A percentile compares a stretch with the other conserved stretches of the same genome.
phyloP scores from a whole-genome alignment of 2,888 invertebrate species.

The Conomelus anceps region DNA sequence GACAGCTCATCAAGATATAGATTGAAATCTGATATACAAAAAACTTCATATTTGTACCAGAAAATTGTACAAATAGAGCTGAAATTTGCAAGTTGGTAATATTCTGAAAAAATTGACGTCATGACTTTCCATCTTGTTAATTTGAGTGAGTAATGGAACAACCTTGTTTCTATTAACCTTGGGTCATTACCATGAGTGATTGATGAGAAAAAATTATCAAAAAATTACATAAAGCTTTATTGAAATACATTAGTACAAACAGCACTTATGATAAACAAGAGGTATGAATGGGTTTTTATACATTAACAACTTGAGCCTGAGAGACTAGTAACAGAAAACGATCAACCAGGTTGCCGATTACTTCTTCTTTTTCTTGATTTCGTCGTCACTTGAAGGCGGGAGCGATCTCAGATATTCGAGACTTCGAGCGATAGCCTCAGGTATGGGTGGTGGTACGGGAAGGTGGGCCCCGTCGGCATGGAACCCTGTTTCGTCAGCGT shows the following conservation, averaged over 20 bases:
- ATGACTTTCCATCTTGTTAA: too few species aligned
- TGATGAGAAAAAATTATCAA: background rate
- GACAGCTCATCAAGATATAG: too few species aligned
- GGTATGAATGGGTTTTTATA: background rate
- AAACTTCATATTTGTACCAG: too few species aligned
- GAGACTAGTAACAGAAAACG: background rate
- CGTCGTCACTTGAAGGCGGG: constrained; percentile 45
- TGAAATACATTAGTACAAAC: background rate
- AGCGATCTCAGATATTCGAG: constrained; percentile 48
- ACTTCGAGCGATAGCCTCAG: constrained; percentile 41
- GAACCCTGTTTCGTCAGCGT: constrained; percentile 64
- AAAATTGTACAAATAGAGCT: too few species aligned
- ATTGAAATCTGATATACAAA: too few species aligned
- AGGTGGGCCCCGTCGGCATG: constrained; percentile 51
- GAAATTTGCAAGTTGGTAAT: too few species aligned
- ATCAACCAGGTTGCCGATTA: too few species aligned
- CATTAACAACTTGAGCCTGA: background rate
- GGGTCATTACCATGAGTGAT: background rate
- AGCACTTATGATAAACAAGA: background rate
- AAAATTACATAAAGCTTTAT: background rate
- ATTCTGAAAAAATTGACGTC: too few species aligned
- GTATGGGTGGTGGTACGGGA: constrained; percentile 42
- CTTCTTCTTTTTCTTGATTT: background rate
- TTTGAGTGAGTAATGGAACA: too few species aligned
- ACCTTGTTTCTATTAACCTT: too few species aligned